phyloP scores from a whole-genome alignment of 2,888 invertebrate species.

The Idaea dimidiata region DNA sequence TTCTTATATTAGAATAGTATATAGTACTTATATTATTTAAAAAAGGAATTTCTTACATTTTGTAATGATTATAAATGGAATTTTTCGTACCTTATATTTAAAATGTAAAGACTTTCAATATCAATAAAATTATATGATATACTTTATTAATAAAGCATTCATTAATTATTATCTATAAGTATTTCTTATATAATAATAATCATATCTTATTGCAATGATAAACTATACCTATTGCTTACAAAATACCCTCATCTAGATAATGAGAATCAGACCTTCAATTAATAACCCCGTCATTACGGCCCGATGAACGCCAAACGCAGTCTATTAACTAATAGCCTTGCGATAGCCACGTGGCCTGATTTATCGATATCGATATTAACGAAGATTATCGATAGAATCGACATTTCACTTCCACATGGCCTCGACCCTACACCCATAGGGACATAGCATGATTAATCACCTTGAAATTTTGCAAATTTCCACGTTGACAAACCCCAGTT shows the following conservation, averaged over 20 bases:
- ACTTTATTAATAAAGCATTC: too few species aligned
- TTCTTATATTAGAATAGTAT: too few species aligned
- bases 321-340: slow-evolving; percentile 42
- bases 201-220: slow-evolving; percentile 7
- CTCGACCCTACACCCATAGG: slow-evolving; percentile 24
- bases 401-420: slow-evolving; percentile 14
- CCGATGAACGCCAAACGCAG: slow-evolving; percentile 31
- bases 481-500: slow-evolving; percentile 39
- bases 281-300: slow-evolving; percentile 38
- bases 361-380: slow-evolving; percentile 19
- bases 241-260: slow-evolving; percentile 24
- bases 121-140: too few species aligned
- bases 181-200: slow-evolving; percentile 1
- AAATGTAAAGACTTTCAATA: too few species aligned
- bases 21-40: too few species aligned
- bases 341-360: slow-evolving; percentile 25
- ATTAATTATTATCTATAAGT: too few species aligned
- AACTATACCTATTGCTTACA: slow-evolving; percentile 16
- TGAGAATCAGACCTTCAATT: slow-evolving; percentile 32
- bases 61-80: too few species aligned
- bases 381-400: slow-evolving; percentile 10
- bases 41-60: too few species aligned
- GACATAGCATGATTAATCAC: slow-evolving; percentile 50
- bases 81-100: too few species aligned
- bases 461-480: slow-evolving; percentile 43